phyloP scores from a whole-genome alignment of 2,797 vertebrate species.

The Spea hammondii region DNA sequence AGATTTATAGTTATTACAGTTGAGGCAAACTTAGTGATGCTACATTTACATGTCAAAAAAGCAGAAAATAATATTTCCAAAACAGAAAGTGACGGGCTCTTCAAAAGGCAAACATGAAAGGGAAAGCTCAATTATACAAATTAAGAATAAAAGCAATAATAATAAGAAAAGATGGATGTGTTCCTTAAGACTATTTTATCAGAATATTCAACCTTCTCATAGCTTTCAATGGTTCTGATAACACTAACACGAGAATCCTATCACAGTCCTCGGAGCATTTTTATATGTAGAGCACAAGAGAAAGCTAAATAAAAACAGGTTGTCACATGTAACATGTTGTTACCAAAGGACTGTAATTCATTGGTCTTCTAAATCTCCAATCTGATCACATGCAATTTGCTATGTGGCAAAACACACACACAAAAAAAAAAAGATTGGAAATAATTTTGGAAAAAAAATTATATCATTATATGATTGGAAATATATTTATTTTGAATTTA shows the following conservation, averaged over 20 bases:
- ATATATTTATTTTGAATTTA: too few species aligned
- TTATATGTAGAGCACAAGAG: constrained; percentile 15
- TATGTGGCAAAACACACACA: too few species aligned
- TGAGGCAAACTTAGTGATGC: neutral
- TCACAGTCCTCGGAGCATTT: constrained; percentile 23
- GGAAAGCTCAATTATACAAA: constrained; percentile 32
- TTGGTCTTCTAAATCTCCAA: too few species aligned
- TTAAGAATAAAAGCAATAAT: constrained; percentile 12
- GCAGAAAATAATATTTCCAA: constrained; percentile 9
- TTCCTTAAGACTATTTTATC: constrained; percentile 13
- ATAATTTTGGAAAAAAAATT: too few species aligned
- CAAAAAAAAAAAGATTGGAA: too few species aligned
- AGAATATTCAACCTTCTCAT: constrained; percentile 18
- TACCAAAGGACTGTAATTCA: too few species aligned
- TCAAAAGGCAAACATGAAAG: constrained; percentile 12
- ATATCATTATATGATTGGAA: too few species aligned
- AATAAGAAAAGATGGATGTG: constrained; percentile 4
- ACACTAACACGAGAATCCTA: constrained; percentile 9
- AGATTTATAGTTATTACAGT: too few species aligned
- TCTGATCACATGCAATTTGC: too few species aligned
- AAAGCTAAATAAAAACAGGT: neutral
- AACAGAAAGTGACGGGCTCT: constrained; percentile 12
- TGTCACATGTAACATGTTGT: too few species aligned
- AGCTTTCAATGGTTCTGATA: constrained; percentile 13
- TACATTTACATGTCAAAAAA: constrained; percentile 10